Conservation (phyloP, 2,797 vertebrate genomes). For the Lithobates sylvaticus region DNA sequence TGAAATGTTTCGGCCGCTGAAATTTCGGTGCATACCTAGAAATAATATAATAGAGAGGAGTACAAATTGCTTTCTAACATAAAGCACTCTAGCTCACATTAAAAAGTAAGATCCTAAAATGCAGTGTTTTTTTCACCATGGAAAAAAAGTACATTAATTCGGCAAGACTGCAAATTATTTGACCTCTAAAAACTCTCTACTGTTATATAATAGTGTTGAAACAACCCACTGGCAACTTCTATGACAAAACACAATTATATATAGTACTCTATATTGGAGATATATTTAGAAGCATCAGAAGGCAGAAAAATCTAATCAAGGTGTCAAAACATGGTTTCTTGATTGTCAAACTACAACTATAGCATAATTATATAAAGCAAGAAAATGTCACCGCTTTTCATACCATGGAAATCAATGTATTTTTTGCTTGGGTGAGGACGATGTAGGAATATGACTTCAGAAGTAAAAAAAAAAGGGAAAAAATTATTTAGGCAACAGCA, state of each 20-base stretch:
- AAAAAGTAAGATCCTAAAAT: too few relatives aligned
- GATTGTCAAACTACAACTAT: constrained; percentile 48
- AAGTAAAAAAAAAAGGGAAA: not conserved
- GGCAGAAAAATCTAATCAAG: constrained; percentile 48
- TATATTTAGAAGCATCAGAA: constrained; percentile 25
- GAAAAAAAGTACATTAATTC: not conserved
- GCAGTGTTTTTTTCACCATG: not conserved
- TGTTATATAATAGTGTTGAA: not conserved
- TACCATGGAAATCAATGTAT: constrained; percentile 28
- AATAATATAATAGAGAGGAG: too few relatives aligned
- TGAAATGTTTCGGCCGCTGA: too few relatives aligned
- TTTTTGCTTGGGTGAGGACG: not conserved
- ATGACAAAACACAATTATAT: constrained; percentile 29
- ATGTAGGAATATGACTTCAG: constrained; percentile 8
- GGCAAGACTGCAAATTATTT: not conserved
- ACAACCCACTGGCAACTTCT: constrained; percentile 13
- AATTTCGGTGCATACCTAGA: too few relatives aligned
- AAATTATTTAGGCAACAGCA: not conserved
- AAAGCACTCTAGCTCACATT: too few relatives aligned
- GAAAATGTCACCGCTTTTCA: constrained; percentile 43
- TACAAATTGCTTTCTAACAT: too few relatives aligned
- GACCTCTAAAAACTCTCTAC: not conserved
- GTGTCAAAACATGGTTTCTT: constrained; percentile 48
- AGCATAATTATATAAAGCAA: constrained; percentile 32
- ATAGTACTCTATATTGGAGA: not conserved